Base-by-base conservation (phyloP, 2,888 invertebrate species). In the Bombylius major region DNA sequence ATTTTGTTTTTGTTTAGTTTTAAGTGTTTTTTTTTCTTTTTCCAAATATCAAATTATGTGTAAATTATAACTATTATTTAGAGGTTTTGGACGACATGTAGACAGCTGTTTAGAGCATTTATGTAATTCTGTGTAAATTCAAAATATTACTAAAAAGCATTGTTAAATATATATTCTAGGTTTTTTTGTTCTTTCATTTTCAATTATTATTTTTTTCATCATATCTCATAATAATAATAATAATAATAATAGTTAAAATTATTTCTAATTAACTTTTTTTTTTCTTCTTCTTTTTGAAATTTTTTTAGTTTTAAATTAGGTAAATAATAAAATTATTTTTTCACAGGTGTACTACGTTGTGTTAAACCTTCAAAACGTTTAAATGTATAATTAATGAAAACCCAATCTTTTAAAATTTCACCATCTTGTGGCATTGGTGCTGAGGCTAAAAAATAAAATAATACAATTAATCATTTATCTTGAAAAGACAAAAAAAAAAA, bases 311-410 rank as follows among this genome's bases (percentile, higher is more conserved):
- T 23, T 23, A 23, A 23, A 23, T 23, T 23, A n/a, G n/a, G n/a
- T n/a, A 42, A 50, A 54, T 46, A 14, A 48, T 55, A 55, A 50
- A 47, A 50, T 58, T 79, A 87, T 79, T 88, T 87, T 76, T 87
- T 87, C 65, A 83, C 85, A 51, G 87, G 86, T 59, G 86, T 85
- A 62, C 90, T 91, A 66, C 92, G 82, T 73, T 94, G 94, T 53
- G 95, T 95, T 62, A 96, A 81, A 36, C 95, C 97, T 77, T 99
- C 98, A 77, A 99, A 99, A 65, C 99, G 83, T 76, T 98, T 97
- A 81, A 97, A 99, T 60, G 99, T 99, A 78, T 99, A 99, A 79
- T 99, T 99, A 72, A 99, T 96, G 77, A 99, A 99, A 65, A 99
- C 98, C 94, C 98, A 98, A 81, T 98, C 97, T 79, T 97, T 97